Evolutionary conservation across 2,797 vertebrate species (phyloP).

Genomic region (Hydrocynus forskahlii): DNA sequence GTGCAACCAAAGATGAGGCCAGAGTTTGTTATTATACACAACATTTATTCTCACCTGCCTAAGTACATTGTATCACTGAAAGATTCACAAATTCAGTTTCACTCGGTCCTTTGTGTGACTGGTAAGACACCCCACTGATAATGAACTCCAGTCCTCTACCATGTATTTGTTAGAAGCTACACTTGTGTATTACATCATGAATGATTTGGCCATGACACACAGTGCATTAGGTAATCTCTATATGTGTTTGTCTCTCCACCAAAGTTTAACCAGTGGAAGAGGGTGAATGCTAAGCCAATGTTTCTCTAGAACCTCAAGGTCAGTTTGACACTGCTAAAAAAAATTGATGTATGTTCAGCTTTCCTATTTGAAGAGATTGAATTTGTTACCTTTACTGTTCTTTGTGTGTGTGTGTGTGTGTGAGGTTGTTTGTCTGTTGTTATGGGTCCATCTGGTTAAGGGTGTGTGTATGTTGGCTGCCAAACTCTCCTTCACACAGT

Average conservation of each 20-base stretch:
- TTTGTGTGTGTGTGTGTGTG: conserved; percentile 55
- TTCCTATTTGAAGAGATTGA: conserved; percentile 43
- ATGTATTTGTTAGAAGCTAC: conserved; percentile 40
- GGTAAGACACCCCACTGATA: background rate
- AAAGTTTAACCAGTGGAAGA: conserved; percentile 61
- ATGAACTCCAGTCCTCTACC: background rate
- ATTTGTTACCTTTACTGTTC: conserved; percentile 63
- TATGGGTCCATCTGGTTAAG: conserved; percentile 56
- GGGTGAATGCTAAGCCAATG: conserved; percentile 68
- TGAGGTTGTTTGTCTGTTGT: conserved; percentile 47
- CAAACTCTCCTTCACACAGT: conserved; percentile 66
- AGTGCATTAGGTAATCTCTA: conserved; percentile 53
- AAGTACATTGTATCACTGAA: conserved; percentile 13
- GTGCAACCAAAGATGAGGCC: conserved; percentile 30
- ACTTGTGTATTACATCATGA: conserved; percentile 55
- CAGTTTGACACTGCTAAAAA: conserved; percentile 52
- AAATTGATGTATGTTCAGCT: conserved; percentile 40
- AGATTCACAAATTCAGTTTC: conserved; percentile 32
- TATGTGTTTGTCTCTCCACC: conserved; percentile 58
- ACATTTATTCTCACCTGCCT: conserved; percentile 50
- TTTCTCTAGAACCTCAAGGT: conserved; percentile 63
- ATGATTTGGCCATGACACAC: conserved; percentile 57
- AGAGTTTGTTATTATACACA: conserved; percentile 28
- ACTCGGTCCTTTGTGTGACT: background rate
- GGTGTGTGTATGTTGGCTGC: conserved; percentile 54